phyloP scores from a whole-genome alignment of 2,888 invertebrate genomes.

The Eupeodes latifasciatus region DNA sequence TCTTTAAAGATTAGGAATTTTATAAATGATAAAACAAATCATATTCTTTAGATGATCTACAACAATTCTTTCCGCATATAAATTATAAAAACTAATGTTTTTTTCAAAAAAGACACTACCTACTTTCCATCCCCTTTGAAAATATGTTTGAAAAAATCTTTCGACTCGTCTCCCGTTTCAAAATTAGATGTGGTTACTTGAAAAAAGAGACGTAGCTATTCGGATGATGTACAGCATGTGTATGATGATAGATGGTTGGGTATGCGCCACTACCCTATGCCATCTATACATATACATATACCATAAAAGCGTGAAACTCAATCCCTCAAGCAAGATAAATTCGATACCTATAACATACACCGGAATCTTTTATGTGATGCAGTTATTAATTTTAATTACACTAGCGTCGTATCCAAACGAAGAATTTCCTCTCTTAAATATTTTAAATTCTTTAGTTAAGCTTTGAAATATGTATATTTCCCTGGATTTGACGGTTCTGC shows the following conservation, averaged over 20 bases:
- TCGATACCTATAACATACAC: conserved; percentile 33
- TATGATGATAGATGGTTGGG: conserved; percentile 72
- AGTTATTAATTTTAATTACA: conserved; percentile 74
- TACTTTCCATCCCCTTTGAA: conserved; percentile 40
- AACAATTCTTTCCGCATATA: conserved; percentile 1
- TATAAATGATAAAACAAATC: neutral
- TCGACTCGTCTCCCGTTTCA: conserved; percentile 68
- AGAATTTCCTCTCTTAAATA: conserved; percentile 34
- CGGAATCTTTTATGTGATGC: conserved; percentile 70
- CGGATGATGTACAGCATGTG: conserved; percentile 74
- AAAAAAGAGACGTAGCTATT: conserved; percentile 66
- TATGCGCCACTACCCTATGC: conserved; percentile 64
- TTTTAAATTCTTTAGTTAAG: conserved; percentile 34
- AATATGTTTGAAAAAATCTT: conserved; percentile 48
- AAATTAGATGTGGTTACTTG: conserved; percentile 75
- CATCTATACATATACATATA: neutral
- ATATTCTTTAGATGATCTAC: neutral
- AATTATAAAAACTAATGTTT: neutral
- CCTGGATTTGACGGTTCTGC: neutral
- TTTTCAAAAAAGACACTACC: neutral
- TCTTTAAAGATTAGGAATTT: neutral
- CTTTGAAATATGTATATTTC: conserved; percentile 8
- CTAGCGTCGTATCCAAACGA: conserved; percentile 52
- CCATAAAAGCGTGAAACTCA: conserved; percentile 64
- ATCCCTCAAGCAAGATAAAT: conserved; percentile 68